Evolutionary conservation across 1,140 invertebrate species (phyloP), one percentile per base, ranked within the genome.

Genomic region (Scaptomyza pallida): DNA sequence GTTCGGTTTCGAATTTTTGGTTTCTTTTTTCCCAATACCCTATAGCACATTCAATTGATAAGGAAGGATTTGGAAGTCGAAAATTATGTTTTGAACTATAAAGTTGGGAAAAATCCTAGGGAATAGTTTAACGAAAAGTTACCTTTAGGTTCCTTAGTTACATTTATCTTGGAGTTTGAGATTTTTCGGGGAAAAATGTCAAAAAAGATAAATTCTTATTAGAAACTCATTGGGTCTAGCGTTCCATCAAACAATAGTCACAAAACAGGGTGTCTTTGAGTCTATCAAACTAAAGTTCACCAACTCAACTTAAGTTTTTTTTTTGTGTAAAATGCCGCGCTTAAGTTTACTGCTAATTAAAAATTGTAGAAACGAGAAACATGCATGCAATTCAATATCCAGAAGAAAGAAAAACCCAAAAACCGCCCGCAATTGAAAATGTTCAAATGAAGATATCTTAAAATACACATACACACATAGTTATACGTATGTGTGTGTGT

Each of bases 291-390:
- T 2, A 6, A 4, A 0, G 2, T 21, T 40, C n/a, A 48, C 6
- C 5, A n/a, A 26, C 15, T 48, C 51, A 30, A 15, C 37, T 50
- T 35, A 35, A 10, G 10, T 30, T 43, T 55, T 47, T 71, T 68
- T 56, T 72, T 80, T 72, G 43, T 47, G 44, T 62, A 44, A 69
- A 76, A 77, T 50, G 55, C 48, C 73, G 64, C 76, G 77, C 81
- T 26, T 81, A 86, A 86, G 82, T 86, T 86, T 86, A 86, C 81
- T 86, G 81, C 81, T 86, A 86, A 86, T 86, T 86, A 86, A 88
- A 86, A 88, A 86, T 78, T 86, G 81, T 88, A 56, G 70, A 79
- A 86, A 86, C 78, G 56, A 86, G 71, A 78, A 88, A 88, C 81
- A 88, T 86, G 82, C 82, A 86, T 81, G 81, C 81, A 86, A 85